A percentile compares a stretch with the other conserved stretches of the same genome.
Evolutionary conservation across 2,797 vertebrate species (phyloP).

Genomic region (Melanogrammus aeglefinus): DNA sequence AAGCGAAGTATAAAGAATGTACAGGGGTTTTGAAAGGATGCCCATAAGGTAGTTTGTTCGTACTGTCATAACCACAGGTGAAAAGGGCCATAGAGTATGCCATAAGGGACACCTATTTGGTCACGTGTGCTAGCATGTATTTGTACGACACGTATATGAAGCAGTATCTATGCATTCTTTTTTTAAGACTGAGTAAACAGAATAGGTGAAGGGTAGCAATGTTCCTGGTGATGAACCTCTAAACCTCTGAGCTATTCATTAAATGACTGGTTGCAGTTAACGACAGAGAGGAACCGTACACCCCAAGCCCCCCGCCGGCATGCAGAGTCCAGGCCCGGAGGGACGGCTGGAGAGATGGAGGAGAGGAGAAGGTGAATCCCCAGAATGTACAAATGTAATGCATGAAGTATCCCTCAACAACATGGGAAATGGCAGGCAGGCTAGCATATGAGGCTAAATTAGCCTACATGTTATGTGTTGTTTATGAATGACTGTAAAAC

Average conservation of each 20-base stretch:
- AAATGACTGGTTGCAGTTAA: background rate
- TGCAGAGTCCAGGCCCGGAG: conserved; percentile 15
- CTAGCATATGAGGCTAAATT: too few relatives aligned
- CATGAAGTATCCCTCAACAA: too few relatives aligned
- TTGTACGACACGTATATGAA: background rate
- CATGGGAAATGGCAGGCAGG: too few relatives aligned
- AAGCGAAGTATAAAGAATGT: background rate
- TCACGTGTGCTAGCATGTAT: background rate
- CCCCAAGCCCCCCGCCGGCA: background rate
- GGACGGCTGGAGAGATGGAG: conserved; percentile 24
- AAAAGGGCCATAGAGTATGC: background rate
- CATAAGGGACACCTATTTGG: background rate
- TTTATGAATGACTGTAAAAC: too few relatives aligned
- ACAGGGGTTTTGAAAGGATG: background rate
- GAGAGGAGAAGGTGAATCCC: conserved; percentile 32
- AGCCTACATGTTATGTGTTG: too few relatives aligned
- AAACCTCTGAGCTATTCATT: background rate
- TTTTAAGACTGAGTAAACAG: background rate
- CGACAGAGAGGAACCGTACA: background rate
- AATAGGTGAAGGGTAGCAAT: background rate
- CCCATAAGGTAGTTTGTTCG: too few relatives aligned
- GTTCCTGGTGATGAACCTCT: background rate
- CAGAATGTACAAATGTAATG: background rate
- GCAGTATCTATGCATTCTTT: background rate
- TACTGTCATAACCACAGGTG: background rate